A percentile compares a stretch with the other conserved stretches of the same genome.
Conservation (phyloP, 2,113 vertebrate species). For the Mormoops blainvillei region DNA sequence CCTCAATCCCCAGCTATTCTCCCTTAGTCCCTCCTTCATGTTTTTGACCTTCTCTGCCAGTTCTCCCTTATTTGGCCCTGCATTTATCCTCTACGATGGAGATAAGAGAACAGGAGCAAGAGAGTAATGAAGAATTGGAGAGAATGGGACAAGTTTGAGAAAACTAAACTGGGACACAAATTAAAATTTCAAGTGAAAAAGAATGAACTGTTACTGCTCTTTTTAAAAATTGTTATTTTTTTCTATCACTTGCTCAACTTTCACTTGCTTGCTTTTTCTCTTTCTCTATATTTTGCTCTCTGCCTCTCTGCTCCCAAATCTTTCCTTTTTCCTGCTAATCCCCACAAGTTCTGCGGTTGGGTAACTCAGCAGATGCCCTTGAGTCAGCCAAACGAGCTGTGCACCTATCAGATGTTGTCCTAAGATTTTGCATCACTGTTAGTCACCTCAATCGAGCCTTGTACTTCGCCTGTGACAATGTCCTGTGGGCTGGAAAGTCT, state of each 20-base stretch:
- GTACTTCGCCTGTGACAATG: conserved; percentile 94
- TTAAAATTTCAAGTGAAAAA: conserved; percentile 16
- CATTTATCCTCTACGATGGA: background rate
- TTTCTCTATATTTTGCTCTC: background rate
- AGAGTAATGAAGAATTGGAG: background rate
- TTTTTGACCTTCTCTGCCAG: background rate
- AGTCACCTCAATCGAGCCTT: conserved; percentile 92
- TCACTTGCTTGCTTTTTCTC: background rate
- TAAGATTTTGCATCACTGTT: conserved; percentile 92
- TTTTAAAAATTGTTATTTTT: background rate
- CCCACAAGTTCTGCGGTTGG: conserved; percentile 89
- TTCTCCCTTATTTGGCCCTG: background rate
- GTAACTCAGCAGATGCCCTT: conserved; percentile 91
- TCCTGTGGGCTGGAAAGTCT: conserved; percentile 89
- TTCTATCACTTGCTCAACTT: background rate
- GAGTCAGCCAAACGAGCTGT: conserved; percentile 90
- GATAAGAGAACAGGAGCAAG: background rate
- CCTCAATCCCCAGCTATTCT: background rate
- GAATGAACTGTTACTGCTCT: background rate
- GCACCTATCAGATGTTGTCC: conserved; percentile 90
- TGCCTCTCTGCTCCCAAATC: conserved; percentile 5
- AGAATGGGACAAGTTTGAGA: background rate
- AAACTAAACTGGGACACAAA: background rate
- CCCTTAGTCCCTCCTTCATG: background rate
- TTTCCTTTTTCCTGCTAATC: background rate